A percentile compares a stretch with the other conserved stretches of the same genome.
Evolutionary conservation across 2,888 invertebrate species (phyloP).

Genomic region (Synanthedon andrenaeformis): DNA sequence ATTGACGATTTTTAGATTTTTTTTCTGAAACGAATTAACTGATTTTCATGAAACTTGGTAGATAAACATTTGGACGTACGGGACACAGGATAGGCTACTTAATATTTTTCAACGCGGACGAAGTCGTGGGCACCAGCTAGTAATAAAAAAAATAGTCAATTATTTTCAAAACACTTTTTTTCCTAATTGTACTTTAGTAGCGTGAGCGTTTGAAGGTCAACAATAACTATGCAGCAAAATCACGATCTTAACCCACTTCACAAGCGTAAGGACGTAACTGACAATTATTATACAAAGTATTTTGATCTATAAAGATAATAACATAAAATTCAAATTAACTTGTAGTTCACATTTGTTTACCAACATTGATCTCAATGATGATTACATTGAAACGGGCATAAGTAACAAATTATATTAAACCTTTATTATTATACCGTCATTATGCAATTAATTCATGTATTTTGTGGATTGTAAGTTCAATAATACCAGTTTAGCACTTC

Average conservation of each 20-base stretch:
- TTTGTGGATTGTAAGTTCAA: not conserved
- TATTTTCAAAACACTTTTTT: not conserved
- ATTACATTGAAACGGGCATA: not conserved
- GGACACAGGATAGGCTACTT: no score
- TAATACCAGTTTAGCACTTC: no score
- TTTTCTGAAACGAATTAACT: no score
- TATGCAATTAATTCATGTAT: slow-evolving; percentile 4
- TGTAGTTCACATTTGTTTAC: not conserved
- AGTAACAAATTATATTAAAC: not conserved
- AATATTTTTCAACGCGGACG: no score
- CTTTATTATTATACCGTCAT: not conserved
- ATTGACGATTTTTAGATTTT: no score
- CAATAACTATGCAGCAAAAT: slow-evolving; percentile 51
- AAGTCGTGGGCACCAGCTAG: no score
- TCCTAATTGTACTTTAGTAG: slow-evolving; percentile 22
- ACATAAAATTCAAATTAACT: not conserved
- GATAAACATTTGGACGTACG: no score
- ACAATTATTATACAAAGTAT: not conserved
- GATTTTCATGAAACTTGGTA: no score
- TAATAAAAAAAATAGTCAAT: not conserved
- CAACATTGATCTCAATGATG: not conserved
- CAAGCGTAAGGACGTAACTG: slow-evolving; percentile 14
- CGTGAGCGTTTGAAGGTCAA: slow-evolving; percentile 57
- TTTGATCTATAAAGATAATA: not conserved
- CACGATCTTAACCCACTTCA: slow-evolving; percentile 29